Base-by-base conservation (phyloP, 2,797 vertebrate genomes). In the Aldrovandia affinis region DNA sequence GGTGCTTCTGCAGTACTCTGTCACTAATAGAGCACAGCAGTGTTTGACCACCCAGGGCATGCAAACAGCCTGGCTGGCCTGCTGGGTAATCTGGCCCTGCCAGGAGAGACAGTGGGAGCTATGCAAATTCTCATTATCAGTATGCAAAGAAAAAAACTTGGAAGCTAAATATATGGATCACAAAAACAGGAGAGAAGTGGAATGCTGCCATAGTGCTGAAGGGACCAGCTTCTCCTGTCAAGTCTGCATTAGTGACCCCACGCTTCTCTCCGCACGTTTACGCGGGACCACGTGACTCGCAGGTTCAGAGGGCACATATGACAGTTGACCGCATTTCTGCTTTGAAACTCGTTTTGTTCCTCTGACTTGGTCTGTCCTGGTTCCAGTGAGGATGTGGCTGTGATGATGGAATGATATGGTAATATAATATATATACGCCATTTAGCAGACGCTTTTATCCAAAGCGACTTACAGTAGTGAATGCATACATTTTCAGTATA, bases 101-200 rank as follows among this genome's bases (percentile, higher is more conserved):
- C 70, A 75, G 70, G 39, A 75, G 70, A 70, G 65, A 73, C 9
- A 75, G 77, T 79, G 77, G 77, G 77, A 79, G 50, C 77, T 79
- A 54, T 79, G 77, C 44, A 79, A 79, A 79, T 79, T 47, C 28
- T 7, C 10, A n/a, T 12, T 79, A 54, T 79, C 77, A 52, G 77
- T 28, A 25, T 44, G 39, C 22, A 47, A 44, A 75, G 70, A 39
- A 36, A 75, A 75, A n/a, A n/a, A 7, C 70, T 75, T 36, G 20
- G 22, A 47, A 75, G 22, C 70, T 25, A 75, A 75, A 47, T 47
- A 47, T 25, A 18, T 20, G 39, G 22, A n/a, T 75, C 5, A n/a
- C 20, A 8, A 25, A 75, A 75, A 22, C 70, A 47, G 70, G 33
- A 42, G 39, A 75, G 70, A n/a, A 39, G 39, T n/a, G 70, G 70